Base-by-base conservation (phyloP, 2,113 vertebrate genomes). In the Coreoperca whiteheadi region DNA sequence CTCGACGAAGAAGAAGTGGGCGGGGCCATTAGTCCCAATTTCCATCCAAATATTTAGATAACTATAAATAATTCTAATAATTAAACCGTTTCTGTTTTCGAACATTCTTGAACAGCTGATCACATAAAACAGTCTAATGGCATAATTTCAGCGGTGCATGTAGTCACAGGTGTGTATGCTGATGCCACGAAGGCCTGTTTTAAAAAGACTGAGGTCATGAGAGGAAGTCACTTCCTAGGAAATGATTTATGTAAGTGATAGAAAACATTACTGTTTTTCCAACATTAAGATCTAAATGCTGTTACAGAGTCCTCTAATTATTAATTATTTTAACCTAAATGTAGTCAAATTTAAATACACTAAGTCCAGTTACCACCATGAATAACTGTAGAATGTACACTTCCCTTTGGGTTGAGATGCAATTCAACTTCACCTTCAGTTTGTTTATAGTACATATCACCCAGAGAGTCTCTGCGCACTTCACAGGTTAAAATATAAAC, bases 1-100 rank as follows among this genome's bases (percentile, higher is more conserved):
- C 1, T 57, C 14, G 39, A 69, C 23, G 30, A 78, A 56, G 65
- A 78, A 69, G 43, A 69, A 61, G 59, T 66, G 39, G 60, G 61
- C 69, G 60, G 59, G 60, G 37, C 50, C 32, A 34, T 34, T 8
- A 25, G 23, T 3, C 2, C 32, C 5, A 34, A 41, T 28, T 41
- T 20, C 14, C 12, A 9, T n/a, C 21, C 21, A 53, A 43, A 65
- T 43, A 65, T 6, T n/a, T 20, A 28, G 14, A 23, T 37, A 8
- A 4, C 1, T 11, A 64, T 4, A 23, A 23, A 73, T 59, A n/a
- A n/a, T 4, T 8, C 1, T 46, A 32, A 48, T 60, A 60, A 56
- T n/a, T 70, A 18, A 8, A 39, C 2, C 0, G 23, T 37, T 61
- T 8, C 16, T 59, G 15, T 59, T 30, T 30, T 59, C 5, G 28